Evolutionary conservation across 2,888 invertebrate genomes (phyloP).

Genomic region (Agrypnus murinus): DNA sequence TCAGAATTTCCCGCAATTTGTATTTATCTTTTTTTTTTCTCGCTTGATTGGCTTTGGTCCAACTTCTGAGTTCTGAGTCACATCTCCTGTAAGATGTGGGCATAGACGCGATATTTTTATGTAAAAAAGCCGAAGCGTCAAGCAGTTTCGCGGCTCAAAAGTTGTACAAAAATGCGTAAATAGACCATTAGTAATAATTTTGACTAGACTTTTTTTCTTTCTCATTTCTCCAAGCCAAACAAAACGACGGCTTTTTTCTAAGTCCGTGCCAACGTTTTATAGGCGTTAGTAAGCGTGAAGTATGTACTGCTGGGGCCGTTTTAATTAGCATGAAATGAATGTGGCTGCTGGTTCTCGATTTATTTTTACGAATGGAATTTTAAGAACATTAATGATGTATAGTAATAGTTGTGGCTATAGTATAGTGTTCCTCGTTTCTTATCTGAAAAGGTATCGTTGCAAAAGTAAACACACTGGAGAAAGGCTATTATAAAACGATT

Average conservation of each 20-base stretch:
- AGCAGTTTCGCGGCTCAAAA: constrained; percentile 17
- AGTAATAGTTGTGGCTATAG: no score
- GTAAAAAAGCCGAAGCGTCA: neutral
- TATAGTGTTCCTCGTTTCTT: no score
- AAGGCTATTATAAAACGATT: no score
- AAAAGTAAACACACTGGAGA: no score
- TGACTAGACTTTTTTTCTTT: constrained; percentile 11
- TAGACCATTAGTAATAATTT: constrained; percentile 12
- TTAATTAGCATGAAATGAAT: constrained; percentile 61
- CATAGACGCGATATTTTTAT: constrained; percentile 7
- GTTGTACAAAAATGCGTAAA: constrained; percentile 14
- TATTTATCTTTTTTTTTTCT: constrained; percentile 8
- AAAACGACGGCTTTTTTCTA: constrained; percentile 29
- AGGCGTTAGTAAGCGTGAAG: constrained; percentile 53
- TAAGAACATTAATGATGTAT: constrained; percentile 22
- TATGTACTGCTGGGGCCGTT: constrained; percentile 55
- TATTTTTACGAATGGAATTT: constrained; percentile 47
- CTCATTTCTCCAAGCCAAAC: constrained; percentile 5
- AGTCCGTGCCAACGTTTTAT: constrained; percentile 50
- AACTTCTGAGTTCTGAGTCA: constrained; percentile 17
- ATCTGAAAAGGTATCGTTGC: no score
- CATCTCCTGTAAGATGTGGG: constrained; percentile 20
- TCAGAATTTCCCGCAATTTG: constrained; percentile 29
- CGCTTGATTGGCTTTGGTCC: neutral
- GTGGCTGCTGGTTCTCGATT: constrained; percentile 47